Base-by-base conservation (phyloP, 2,797 vertebrate genomes). In the Oreochromis mossambicus region DNA sequence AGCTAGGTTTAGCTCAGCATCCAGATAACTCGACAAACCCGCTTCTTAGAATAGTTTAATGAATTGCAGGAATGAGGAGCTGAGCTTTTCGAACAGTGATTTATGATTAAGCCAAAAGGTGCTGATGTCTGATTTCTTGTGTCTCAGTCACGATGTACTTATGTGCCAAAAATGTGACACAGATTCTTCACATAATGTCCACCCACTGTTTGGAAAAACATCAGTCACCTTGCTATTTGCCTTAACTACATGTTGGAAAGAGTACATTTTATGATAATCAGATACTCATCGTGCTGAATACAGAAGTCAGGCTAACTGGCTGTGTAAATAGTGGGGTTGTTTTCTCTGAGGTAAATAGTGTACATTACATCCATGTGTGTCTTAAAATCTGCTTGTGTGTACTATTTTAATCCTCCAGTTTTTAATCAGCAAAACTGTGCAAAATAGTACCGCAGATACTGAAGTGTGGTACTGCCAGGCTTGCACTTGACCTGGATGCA, bases 331-430 rank as follows among this genome's bases (percentile, higher is more conserved):
- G 26, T 26, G 26, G 26, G 26, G 26, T 26, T 26, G 26, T 26
- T 14, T 73, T 26, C 1, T 73, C 32, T 1, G 32, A 17, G 9
- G 24, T 29, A 48, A 73, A 29, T 29, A 29, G 41, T 19, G 6
- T 48, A 19, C 0, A 41, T 7, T 24, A 0, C 21, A 70, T 73
- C 14, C 34, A 68, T 0, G 12, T 68, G 63, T 24, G 38, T 0
- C 38, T 12, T 48, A 12, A 73, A 73, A 29, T 48, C 63, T 70
- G 63, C 63, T 63, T 38, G 61, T 63, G 34, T 63, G 19, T 3
- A 73, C 9, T 48, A 15, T 73, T 46, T 46, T 46, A 48, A 46
- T 48, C 24, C 29, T 48, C 46, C 21, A 43, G 41, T 73, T 46
- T 46, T 46, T 4, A 73, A 48, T 29, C 21, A 29, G 15, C 43